These are phyloP conservation scores for Pterostichus madidus DNA, from an alignment of 2,888 invertebrate genomes.

Conservation along the genomic window DNA sequence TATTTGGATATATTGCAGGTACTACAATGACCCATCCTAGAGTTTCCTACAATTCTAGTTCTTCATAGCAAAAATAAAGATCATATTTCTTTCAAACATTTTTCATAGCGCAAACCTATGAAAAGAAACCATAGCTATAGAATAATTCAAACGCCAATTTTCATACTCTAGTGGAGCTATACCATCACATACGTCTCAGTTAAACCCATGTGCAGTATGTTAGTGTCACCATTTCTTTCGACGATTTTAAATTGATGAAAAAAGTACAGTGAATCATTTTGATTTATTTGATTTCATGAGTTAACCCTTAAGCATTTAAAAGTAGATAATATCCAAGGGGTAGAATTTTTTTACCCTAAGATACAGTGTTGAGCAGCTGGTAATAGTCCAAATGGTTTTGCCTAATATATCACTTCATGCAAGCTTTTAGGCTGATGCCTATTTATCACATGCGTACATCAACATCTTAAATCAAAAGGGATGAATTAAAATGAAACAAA, in stretches of 20 bases:
- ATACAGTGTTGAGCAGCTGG: background rate
- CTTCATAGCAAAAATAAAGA: too few relatives aligned
- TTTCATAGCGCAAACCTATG: too few relatives aligned
- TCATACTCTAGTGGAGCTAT: too few relatives aligned
- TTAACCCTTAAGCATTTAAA: conserved; percentile 46
- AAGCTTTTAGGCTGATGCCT: conserved; percentile 22
- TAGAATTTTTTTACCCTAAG: conserved; percentile 6
- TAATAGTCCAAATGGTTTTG: conserved; percentile 46
- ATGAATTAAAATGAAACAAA: conserved; percentile 52
- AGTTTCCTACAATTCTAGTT: too few relatives aligned
- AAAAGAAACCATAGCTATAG: too few relatives aligned
- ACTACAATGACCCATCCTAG: too few relatives aligned
- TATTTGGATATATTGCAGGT: too few relatives aligned
- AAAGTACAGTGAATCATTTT: conserved; percentile 27
- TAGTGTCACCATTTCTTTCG: background rate
- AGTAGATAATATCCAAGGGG: conserved; percentile 27
- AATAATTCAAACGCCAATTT: too few relatives aligned
- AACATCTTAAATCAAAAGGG: conserved; percentile 41
- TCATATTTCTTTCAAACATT: too few relatives aligned
- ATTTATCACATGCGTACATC: conserved; percentile 32
- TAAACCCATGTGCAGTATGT: background rate
- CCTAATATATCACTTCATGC: conserved; percentile 30
- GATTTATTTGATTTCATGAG: conserved; percentile 40
- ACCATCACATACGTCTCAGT: background rate
- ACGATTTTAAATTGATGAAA: conserved; percentile 21